Conservation (phyloP, 2,113 vertebrate species). For the Macrotis lagotis region DNA sequence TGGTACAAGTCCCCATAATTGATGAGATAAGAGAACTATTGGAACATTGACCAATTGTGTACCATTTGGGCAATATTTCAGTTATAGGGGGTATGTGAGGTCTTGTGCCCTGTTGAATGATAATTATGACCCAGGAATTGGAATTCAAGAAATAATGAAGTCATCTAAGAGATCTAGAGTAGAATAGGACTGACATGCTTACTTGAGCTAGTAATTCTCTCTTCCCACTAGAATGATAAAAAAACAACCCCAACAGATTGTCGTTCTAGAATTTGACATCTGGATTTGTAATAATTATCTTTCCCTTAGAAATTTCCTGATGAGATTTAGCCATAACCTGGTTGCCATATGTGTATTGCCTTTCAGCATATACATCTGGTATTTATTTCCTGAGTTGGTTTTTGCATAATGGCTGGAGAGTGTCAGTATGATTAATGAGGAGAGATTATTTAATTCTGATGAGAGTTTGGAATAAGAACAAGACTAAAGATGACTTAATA, state of each 20-base stretch:
- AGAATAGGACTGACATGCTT: background rate
- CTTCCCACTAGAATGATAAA: background rate
- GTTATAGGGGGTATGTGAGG: background rate
- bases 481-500: background rate
- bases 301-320: background rate
- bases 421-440: background rate
- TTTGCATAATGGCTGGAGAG: background rate
- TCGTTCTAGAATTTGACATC: background rate
- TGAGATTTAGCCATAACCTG: background rate
- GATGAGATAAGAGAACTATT: background rate
- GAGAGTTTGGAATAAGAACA: background rate
- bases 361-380: background rate
- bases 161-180: background rate
- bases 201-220: background rate
- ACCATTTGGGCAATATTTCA: background rate
- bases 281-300: background rate
- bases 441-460: background rate
- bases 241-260: background rate
- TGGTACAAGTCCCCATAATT: background rate
- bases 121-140: background rate
- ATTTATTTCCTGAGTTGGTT: background rate
- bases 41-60: background rate
- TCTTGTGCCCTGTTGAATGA: background rate
- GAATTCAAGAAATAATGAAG: slow-evolving; percentile 7
- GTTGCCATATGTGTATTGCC: background rate